Evolutionary conservation across 2,888 invertebrate species (phyloP), one percentile per base, ranked within the genome.

Genomic region (Nudaria mundana): DNA sequence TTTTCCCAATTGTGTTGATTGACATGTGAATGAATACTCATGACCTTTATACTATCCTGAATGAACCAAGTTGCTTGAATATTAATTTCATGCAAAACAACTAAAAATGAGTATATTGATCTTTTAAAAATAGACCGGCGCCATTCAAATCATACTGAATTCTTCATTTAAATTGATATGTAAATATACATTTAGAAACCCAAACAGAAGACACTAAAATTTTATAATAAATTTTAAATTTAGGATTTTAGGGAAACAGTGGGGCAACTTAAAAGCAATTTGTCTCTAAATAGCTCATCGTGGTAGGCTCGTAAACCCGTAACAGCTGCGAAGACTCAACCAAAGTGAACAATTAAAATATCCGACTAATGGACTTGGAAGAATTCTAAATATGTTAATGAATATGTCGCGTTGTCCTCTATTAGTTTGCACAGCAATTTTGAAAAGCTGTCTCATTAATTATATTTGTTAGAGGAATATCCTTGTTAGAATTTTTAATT

Each of bases 291-390:
- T 87, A 88, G 76, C 75, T 52, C 76, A 57, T 42, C 73, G 80
- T 71, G 78, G 84, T 82, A 78, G 84, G 78, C 72, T 63, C 59
- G 56, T 33, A 33, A 24, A 32, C 23, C 15, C 23, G 23, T 24
- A 75, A 71, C 87, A 88, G 87, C 81, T 88, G 87, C 77, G 48
- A 77, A 74, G 69, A 76, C 81, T 87, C 86, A 78, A 69, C 60
- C 73, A 71, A 57, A 56, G 62, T 72, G 71, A 78, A 86, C 87
- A 87, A 88, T 87, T 86, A 88, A 87, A 87, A 88, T 87, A 85
- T 87, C 86, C 71, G 72, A 68, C 87, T 88, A 88, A 88, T 88
- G 87, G 87, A 87, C 71, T 77, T 57, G 62, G 58, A 65, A 81
- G 86, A 81, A 87, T 87, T 64, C 61, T 65, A 76, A 83, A 64